Evolutionary conservation across 2,113 vertebrate species (phyloP).

Genomic region (Nipponia nippon): DNA sequence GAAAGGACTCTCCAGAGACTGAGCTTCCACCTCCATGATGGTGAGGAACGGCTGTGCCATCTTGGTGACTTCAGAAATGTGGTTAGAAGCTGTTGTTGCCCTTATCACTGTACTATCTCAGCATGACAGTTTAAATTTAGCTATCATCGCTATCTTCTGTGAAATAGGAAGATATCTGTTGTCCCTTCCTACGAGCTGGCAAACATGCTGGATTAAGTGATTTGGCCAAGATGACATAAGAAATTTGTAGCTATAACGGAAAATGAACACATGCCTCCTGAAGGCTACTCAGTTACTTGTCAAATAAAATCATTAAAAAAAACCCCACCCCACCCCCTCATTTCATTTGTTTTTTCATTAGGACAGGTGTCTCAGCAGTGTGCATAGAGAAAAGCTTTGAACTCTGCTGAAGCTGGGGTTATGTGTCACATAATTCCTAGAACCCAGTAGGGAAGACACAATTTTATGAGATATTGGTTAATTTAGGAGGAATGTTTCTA

Average conservation of each 20-base stretch:
- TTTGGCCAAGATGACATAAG: neutral
- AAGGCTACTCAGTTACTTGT: neutral
- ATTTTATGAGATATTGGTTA: neutral
- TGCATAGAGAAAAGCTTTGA: neutral
- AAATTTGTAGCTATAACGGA: neutral
- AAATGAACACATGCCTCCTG: neutral
- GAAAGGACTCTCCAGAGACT: neutral
- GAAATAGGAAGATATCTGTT: neutral
- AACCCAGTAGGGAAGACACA: neutral
- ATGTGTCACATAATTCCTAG: neutral
- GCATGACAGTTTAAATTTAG: neutral
- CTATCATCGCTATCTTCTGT: neutral
- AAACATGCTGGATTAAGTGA: neutral
- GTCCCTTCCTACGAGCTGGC: neutral
- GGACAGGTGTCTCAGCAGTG: neutral
- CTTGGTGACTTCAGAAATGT: neutral
- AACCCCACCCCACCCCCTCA: accelerated
- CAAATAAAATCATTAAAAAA: neutral
- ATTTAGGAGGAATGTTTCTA: neutral
- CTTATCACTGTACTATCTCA: neutral
- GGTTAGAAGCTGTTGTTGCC: neutral
- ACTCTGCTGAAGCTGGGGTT: neutral
- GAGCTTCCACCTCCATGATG: neutral
- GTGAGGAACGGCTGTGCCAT: neutral
- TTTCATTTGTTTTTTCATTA: neutral